Evolutionary conservation across 2,797 vertebrate species (phyloP).

Genomic region (Pipistrellus pipistrellus): DNA sequence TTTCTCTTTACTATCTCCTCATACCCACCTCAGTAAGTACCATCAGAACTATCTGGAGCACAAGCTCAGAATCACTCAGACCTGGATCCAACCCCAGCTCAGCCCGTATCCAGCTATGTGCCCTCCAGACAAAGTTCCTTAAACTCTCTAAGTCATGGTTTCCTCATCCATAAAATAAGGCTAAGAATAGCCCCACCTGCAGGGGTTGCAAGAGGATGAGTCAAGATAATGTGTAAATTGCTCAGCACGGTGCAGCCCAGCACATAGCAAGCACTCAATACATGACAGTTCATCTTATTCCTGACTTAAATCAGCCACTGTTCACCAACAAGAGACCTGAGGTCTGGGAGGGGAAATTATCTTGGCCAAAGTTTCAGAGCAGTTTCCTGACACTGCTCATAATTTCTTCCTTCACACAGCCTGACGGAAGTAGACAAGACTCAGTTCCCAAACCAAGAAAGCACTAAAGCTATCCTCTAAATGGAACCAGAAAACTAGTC

Average conservation of each 20-base stretch:
- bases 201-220: background rate
- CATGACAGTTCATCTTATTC: fast-evolving
- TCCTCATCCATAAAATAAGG: background rate
- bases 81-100: background rate
- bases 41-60: fast-evolving
- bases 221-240: fast-evolving
- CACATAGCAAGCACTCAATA: background rate
- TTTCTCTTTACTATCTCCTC: background rate
- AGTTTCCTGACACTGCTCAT: conserved; percentile 25
- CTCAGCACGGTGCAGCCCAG: background rate
- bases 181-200: background rate
- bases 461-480: background rate
- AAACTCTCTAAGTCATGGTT: background rate
- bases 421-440: background rate
- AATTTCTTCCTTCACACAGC: background rate
- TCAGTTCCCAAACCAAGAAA: conserved; percentile 9
- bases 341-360: background rate
- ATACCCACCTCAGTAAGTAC: background rate
- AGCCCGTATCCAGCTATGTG: background rate
- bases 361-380: background rate
- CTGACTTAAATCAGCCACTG: background rate
- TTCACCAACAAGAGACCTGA: background rate
- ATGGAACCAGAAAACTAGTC: background rate
- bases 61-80: background rate
- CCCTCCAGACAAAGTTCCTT: background rate